Evolutionary conservation across 1,140 invertebrate genomes (phyloP), one percentile per base, ranked within the genome.

Genomic region (Ceratina australensis): DNA sequence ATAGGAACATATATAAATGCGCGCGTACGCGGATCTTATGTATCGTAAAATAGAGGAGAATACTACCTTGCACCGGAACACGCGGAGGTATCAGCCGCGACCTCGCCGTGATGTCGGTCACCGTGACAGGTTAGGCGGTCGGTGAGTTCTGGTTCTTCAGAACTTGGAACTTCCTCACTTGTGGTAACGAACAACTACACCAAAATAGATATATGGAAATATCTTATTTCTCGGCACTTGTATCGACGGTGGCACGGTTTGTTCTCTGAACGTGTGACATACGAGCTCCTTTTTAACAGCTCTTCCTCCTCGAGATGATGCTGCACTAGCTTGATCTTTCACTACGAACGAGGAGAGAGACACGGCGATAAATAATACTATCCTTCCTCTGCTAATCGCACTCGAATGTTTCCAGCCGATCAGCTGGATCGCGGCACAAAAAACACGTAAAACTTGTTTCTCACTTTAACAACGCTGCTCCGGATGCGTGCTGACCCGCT

Each of bases 1-100:
- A 54, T 42, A 54, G 16, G 33, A 18, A 47, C 47, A 15, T 59
- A 66, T 49, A 63, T 13, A 16, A 56, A 57, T 68, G 33, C 24
- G 54, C 68, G 61, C 61, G 49, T 54, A 28, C 28, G 49, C 65
- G 26, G 26, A 49, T 61, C 42, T 33, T 20, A 56, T 42, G 61
- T 77, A 54, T 54, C 47, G 60, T 74, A 74, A 67, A 74, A 71
- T 69, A 73, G 60, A 65, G 52, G 80, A 73, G 24, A 57, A 47
- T 80, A 78, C 79, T 85, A 85, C 83, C 83, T 85, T 84, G 82
- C 69, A 76, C 69, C 82, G 82, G 61, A 84, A 81, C 79, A 81
- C 83, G 67, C 83, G 71, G 75, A 68, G 59, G 57, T 59, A 74
- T 83, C 69, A 64, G 81, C 64, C 82, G 50, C 74, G 83, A 83